Evolutionary conservation across 2,797 vertebrate genomes (phyloP).

Genomic region (Xyrichtys novacula): DNA sequence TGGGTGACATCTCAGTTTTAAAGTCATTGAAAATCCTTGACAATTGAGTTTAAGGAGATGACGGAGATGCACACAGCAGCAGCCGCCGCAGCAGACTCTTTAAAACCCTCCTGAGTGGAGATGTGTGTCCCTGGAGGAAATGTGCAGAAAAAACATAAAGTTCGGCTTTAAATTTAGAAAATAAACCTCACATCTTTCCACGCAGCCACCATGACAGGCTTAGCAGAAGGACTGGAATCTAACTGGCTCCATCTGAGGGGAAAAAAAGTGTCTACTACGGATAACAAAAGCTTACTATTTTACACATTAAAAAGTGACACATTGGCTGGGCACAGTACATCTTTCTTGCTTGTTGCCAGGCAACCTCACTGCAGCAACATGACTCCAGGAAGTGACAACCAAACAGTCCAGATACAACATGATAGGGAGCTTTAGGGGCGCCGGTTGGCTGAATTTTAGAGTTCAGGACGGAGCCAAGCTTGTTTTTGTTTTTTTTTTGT

Average conservation of each 20-base stretch:
- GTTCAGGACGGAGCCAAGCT: not conserved
- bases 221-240: not conserved
- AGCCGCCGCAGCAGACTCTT: too few species aligned
- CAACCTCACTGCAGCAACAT: not conserved
- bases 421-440: not conserved
- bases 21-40: slow-evolving; percentile 5
- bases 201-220: too few species aligned
- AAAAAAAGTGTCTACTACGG: not conserved
- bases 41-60: not conserved
- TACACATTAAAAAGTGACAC: not conserved
- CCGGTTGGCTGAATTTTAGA: not conserved
- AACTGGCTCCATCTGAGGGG: not conserved
- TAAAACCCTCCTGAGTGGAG: not conserved
- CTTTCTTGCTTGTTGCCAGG: not conserved
- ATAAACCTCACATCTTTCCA: too few species aligned
- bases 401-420: not conserved
- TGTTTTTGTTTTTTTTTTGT: too few species aligned
- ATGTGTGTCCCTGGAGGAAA: not conserved
- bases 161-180: too few species aligned
- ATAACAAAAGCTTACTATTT: not conserved
- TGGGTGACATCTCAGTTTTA: slow-evolving; percentile 1
- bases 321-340: not conserved
- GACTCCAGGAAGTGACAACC: not conserved
- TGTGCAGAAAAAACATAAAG: too few species aligned
- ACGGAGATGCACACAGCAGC: not conserved